Conservation (phyloP, 2,113 vertebrate genomes). For the Trachemys scripta region DNA sequence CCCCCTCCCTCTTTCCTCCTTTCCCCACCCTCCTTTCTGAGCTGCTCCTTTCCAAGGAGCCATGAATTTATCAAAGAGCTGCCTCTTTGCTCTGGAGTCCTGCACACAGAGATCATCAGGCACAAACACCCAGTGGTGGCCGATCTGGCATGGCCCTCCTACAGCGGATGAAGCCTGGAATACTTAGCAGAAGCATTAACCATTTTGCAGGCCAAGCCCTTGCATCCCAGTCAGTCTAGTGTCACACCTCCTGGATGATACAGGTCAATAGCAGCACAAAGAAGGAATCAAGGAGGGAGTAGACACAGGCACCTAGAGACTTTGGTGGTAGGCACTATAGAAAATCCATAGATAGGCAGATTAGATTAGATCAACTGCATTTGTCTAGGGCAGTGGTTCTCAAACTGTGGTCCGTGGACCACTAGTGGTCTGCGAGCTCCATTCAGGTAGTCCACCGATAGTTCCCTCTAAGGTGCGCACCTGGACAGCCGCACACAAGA, state of each 20-base stretch:
- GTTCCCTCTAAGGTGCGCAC: too few species aligned
- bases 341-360: neutral
- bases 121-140: neutral
- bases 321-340: neutral
- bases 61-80: neutral
- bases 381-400: neutral
- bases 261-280: neutral
- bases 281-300: constrained; percentile 18
- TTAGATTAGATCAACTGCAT: neutral
- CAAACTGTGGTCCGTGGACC: too few species aligned
- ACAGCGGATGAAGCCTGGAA: neutral
- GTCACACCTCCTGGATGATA: neutral
- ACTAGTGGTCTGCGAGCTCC: too few species aligned
- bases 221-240: constrained; percentile 1
- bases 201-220: neutral
- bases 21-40: neutral
- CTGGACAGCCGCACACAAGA: too few species aligned
- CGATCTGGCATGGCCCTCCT: neutral
- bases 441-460: too few species aligned
- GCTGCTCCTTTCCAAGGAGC: constrained; percentile 33
- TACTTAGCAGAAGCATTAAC: neutral
- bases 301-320: neutral
- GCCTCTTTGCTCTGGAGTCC: neutral
- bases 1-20: neutral
- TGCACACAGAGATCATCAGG: constrained; percentile 6